Percentiles rank a stretch among this genome's conserved stretches.
These are phyloP conservation scores for Acanthosoma haemorrhoidale DNA, from an alignment of 2,888 invertebrate species.

Conservation along the genomic window DNA sequence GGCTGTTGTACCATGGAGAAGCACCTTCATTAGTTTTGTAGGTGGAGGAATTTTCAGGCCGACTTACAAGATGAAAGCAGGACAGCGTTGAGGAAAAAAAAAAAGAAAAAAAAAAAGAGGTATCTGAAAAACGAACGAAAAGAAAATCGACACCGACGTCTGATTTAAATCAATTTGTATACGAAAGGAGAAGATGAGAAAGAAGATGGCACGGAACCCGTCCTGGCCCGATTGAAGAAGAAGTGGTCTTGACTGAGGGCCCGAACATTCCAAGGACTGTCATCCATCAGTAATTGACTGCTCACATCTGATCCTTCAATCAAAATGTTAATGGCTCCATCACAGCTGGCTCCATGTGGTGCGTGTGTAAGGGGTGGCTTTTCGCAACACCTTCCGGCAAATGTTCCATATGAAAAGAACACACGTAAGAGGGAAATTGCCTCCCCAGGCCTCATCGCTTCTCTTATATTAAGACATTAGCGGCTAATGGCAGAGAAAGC, in stretches of 20 bases:
- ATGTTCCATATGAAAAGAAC: background rate
- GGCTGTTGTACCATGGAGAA: background rate
- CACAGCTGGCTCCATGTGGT: background rate
- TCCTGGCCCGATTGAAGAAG: background rate
- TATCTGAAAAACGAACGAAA: no score
- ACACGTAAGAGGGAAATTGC: conserved; percentile 4
- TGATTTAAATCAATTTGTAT: background rate
- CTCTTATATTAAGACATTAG: conserved; percentile 8
- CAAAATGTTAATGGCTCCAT: background rate
- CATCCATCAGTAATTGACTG: background rate
- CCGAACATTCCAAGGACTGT: background rate
- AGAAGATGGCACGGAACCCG: no score
- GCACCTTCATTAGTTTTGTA: no score
- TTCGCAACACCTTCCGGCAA: background rate
- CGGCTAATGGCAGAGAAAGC: background rate
- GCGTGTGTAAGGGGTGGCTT: background rate
- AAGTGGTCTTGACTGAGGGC: no score
- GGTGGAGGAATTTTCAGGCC: background rate
- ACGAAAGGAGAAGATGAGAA: background rate
- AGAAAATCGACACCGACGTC: no score
- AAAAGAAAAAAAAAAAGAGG: background rate
- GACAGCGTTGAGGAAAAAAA: background rate
- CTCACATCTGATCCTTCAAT: background rate
- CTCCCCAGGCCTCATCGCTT: background rate
- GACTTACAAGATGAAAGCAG: background rate